phyloP scores from a whole-genome alignment of 1,140 invertebrate species.

The Dryas iulia region DNA sequence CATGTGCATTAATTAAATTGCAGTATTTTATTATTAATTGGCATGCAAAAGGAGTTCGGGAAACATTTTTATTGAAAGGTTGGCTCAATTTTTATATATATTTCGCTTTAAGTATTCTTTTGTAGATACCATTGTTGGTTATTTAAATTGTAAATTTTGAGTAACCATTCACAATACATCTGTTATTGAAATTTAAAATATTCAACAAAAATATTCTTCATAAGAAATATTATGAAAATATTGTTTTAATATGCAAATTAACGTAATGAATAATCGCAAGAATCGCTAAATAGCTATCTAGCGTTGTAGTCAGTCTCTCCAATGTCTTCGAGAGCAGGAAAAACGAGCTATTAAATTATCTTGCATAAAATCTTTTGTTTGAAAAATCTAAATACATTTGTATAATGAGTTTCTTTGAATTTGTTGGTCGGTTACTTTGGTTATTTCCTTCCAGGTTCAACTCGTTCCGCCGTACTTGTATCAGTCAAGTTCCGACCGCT shows the following conservation, averaged over 20 bases:
- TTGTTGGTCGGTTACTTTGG: slow-evolving; percentile 1
- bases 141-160: not conserved
- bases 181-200: not conserved
- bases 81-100: not conserved
- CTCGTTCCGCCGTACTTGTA: slow-evolving; percentile 5
- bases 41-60: not conserved
- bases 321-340: not conserved
- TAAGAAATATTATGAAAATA: not conserved
- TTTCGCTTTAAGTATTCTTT: not conserved
- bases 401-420: not conserved
- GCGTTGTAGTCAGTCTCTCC: not conserved
- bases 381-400: slow-evolving; percentile 8
- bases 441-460: slow-evolving; percentile 11
- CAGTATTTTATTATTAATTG: not conserved
- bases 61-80: not conserved
- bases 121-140: not conserved
- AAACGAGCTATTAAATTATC: slow-evolving; percentile 1
- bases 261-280: not conserved
- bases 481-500: slow-evolving; percentile 21
- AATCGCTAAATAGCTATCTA: not conserved
- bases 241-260: not conserved
- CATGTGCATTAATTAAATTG: not conserved
- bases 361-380: not conserved
- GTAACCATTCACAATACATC: not conserved
- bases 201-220: not conserved